Evolutionary conservation across 2,888 invertebrate species (phyloP).

Genomic region (Trichogramma dendrolimi): DNA sequence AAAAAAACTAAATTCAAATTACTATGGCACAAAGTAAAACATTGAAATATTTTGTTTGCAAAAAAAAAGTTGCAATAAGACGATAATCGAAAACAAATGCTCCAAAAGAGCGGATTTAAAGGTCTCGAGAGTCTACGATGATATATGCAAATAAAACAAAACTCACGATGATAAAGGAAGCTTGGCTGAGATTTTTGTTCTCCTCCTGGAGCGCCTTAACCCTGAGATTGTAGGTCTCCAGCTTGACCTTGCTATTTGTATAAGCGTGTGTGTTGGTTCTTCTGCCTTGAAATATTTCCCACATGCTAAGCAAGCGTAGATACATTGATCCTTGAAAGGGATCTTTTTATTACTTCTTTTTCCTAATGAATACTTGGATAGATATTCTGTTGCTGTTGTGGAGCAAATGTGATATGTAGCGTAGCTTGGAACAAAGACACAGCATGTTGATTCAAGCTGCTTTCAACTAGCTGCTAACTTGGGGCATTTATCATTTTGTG

Average conservation of each 20-base stretch:
- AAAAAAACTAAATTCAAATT: too few relatives aligned
- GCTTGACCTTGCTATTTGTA: constrained; percentile 96
- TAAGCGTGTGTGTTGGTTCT: constrained; percentile 98
- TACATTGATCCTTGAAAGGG: constrained; percentile 97
- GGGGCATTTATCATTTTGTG: too few relatives aligned
- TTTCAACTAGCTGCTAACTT: too few relatives aligned
- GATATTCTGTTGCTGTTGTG: too few relatives aligned
- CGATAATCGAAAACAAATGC: background rate
- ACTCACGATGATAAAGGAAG: constrained; percentile 95
- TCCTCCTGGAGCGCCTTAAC: constrained; percentile 95
- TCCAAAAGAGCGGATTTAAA: too few relatives aligned
- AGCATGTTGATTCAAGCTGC: too few relatives aligned
- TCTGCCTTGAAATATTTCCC: constrained; percentile 98
- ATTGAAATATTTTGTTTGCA: background rate
- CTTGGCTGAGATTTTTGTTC: constrained; percentile 87
- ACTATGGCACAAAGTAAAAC: constrained; percentile 6
- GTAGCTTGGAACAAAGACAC: too few relatives aligned
- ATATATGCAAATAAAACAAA: constrained; percentile 9
- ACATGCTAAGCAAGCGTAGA: constrained; percentile 97
- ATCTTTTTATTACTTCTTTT: too few relatives aligned
- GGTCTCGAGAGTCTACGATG: too few relatives aligned
- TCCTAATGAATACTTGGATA: too few relatives aligned
- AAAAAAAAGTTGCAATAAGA: background rate
- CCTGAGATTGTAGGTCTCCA: constrained; percentile 92
- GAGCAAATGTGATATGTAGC: too few relatives aligned